These are phyloP conservation scores for Noctua janthe DNA, from an alignment of 2,888 invertebrate species.

Conservation along the genomic window DNA sequence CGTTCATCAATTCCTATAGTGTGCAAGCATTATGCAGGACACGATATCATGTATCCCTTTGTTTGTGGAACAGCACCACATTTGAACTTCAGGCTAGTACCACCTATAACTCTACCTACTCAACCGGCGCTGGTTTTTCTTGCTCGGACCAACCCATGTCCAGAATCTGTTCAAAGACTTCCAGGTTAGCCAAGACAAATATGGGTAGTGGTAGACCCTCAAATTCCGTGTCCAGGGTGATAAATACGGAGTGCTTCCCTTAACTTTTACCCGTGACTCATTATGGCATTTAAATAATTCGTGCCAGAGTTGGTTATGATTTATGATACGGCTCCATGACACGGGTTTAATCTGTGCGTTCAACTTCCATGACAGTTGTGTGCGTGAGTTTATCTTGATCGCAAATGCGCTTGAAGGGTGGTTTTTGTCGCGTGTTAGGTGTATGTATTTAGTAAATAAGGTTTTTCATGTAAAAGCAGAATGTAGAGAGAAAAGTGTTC, in stretches of 20 bases:
- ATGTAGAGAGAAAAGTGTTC: too few relatives aligned
- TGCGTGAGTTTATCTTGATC: constrained; percentile 72
- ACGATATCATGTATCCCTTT: not conserved
- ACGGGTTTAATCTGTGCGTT: constrained; percentile 79
- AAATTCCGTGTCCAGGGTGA: constrained; percentile 84
- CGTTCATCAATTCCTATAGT: not conserved
- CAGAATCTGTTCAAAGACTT: not conserved
- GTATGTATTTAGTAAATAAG: constrained; percentile 26
- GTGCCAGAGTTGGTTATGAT: constrained; percentile 82
- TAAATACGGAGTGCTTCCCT: constrained; percentile 85
- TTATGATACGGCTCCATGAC: constrained; percentile 85
- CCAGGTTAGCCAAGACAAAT: not conserved
- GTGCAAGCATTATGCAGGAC: not conserved
- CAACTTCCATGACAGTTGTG: constrained; percentile 72
- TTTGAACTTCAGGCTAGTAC: not conserved
- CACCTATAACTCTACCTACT: too few relatives aligned
- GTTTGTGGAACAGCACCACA: not conserved
- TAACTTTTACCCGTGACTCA: constrained; percentile 87
- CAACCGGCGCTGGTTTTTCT: not conserved
- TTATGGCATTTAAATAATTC: constrained; percentile 91
- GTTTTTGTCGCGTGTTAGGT: constrained; percentile 52
- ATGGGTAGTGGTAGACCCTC: constrained; percentile 44
- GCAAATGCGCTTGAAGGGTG: constrained; percentile 69
- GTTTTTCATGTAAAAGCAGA: not conserved
- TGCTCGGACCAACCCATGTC: not conserved